Evolutionary conservation across 2,797 vertebrate species (phyloP), one percentile per base, ranked within the genome.

Genomic region (Sandelia bainsii): DNA sequence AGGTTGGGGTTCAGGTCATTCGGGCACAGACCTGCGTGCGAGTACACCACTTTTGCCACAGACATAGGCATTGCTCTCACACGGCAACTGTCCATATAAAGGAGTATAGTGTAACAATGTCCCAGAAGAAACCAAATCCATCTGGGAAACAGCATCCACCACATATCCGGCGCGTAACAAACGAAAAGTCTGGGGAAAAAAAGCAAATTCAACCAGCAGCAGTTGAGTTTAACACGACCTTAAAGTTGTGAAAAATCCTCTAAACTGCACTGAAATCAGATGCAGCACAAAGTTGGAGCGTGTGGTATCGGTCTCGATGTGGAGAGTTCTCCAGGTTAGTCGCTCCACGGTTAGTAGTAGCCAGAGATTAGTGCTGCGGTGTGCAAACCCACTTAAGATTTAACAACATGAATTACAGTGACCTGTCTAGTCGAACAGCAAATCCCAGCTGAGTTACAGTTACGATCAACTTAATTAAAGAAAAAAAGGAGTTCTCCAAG

Each of bases 1-100:
- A 99, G 95, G 91, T 99, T 99, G 77, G 98, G 98, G 91, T 98
- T 99, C 95, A 99, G 96, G 75, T 99, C 98, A 77, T 99, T 99
- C 53, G 98, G 98, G 82, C 98, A 99, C 86, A 99, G 94, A 84
- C 98, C 98, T 1, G 97, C 97, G 2, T 99, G 97, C 27, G 98
- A 98, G 63, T 99, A 99, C 4, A 97, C 96, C 86, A 98, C 86
- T 40, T 95, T 95, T 0, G 91, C 82, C 75, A 89, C 89, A 0
- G 95, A 95, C 88, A 93, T 85, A 0, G 96, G 93, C 90, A 95
- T 92, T 1, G 94, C 95, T 77, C 64, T 77, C 59, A 92, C 93
- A 1, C 93, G 84, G 10, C 87, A 87, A 42, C 91, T 88, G 82
- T 83, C 86, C 84, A 73, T 65, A 14, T 80, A 69, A 19, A 96